A percentile compares a stretch with the other conserved stretches of the same genome.
Conservation (phyloP, 2,797 vertebrate genomes). For the Telmatherina bonti region DNA sequence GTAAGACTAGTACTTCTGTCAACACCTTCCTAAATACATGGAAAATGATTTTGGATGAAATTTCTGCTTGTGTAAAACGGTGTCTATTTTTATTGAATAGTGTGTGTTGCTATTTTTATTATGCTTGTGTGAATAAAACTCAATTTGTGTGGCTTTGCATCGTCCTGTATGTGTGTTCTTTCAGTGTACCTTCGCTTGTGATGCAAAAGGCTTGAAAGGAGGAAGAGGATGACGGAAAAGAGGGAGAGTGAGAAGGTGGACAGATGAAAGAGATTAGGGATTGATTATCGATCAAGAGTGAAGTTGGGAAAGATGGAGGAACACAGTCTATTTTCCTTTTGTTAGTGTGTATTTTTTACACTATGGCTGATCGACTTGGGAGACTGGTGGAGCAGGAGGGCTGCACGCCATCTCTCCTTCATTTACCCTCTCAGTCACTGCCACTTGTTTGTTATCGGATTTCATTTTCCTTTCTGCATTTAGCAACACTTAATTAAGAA, state of each 20-base stretch:
- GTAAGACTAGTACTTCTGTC: too few species aligned
- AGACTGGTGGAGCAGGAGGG: conserved; percentile 35
- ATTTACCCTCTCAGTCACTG: conserved; percentile 53
- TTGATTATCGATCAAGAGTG: conserved; percentile 74
- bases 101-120: background rate
- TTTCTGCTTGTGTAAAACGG: background rate
- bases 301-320: conserved; percentile 62
- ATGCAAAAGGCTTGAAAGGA: conserved; percentile 40
- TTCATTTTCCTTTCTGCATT: conserved; percentile 26
- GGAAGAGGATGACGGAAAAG: conserved; percentile 36
- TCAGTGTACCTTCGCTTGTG: conserved; percentile 41
- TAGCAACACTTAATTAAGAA: conserved; percentile 43
- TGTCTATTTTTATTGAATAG: background rate
- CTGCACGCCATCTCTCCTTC: conserved; percentile 68
- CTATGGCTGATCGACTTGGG: conserved; percentile 43
- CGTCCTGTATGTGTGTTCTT: conserved; percentile 19
- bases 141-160: conserved; percentile 24
- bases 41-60: too few species aligned
- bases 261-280: conserved; percentile 73
- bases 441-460: conserved; percentile 32
- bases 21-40: too few species aligned
- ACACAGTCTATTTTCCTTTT: conserved; percentile 66
- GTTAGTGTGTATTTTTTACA: conserved; percentile 29
- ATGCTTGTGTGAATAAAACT: background rate
- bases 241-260: conserved; percentile 41